A percentile compares a stretch with the other conserved stretches of the same genome.
phyloP scores from a whole-genome alignment of 2,797 vertebrate genomes.

The Nyctalus aviator region DNA sequence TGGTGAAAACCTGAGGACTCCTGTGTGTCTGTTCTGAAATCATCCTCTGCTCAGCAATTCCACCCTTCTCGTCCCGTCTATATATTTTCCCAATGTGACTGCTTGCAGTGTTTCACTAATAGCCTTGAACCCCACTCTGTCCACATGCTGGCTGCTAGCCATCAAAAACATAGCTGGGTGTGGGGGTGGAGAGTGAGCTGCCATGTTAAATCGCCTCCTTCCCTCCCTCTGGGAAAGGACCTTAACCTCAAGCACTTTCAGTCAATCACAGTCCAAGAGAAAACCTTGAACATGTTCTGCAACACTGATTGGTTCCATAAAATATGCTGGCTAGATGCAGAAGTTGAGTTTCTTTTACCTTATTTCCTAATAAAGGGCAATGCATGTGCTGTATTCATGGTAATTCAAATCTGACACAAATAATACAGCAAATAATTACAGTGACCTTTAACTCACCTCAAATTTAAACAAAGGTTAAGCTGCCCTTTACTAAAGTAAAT shows the following conservation, averaged over 20 bases:
- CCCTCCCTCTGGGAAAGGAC: conserved; percentile 75
- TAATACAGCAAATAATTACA: conserved; percentile 89
- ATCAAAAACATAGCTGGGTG: conserved; percentile 77
- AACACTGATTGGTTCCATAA: conserved; percentile 83
- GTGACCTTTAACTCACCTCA: conserved; percentile 89
- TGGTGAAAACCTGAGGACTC: conserved; percentile 7
- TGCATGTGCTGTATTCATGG: conserved; percentile 84
- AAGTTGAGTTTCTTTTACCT: conserved; percentile 82
- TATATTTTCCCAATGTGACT: conserved; percentile 69
- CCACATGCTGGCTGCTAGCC: conserved; percentile 55
- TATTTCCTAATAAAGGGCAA: conserved; percentile 89
- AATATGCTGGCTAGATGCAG: conserved; percentile 83
- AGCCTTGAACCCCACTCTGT: conserved; percentile 60
- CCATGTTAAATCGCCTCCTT: conserved; percentile 69
- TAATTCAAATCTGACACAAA: conserved; percentile 89
- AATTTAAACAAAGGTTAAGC: conserved; percentile 91
- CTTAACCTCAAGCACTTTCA: conserved; percentile 83
- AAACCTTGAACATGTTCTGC: conserved; percentile 83
- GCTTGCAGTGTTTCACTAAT: conserved; percentile 69
- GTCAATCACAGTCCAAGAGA: conserved; percentile 81
- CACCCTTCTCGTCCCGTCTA: not conserved
- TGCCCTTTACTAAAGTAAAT: conserved; percentile 90
- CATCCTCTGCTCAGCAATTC: conserved; percentile 12
- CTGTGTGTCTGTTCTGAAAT: not conserved
- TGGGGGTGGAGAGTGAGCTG: conserved; percentile 57